These are phyloP conservation scores for Nesogale talazaci DNA, from an alignment of 2,113 vertebrate genomes.

Conservation along the genomic window DNA sequence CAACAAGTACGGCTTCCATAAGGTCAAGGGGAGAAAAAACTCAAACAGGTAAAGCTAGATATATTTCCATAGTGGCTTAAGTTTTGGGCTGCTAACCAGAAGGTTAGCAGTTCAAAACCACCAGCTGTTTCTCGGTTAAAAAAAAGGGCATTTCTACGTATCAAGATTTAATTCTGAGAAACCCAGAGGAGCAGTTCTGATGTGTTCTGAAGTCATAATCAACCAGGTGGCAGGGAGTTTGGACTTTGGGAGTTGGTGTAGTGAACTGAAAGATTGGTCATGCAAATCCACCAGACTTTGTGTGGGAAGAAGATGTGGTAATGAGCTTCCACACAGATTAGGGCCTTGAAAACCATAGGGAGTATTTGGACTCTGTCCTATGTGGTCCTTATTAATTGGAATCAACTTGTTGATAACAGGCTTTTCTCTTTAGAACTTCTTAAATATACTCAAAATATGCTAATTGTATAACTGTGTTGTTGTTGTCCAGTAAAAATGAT, in stretches of 20 bases:
- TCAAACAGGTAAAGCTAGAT: slow-evolving; percentile 21
- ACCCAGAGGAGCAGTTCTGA: too few species aligned
- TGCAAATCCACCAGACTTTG: neutral
- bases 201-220: too few species aligned
- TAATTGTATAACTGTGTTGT: neutral
- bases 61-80: neutral
- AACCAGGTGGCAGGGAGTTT: too few species aligned
- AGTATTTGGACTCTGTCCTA: neutral
- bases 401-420: neutral
- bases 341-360: neutral
- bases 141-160: too few species aligned
- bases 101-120: neutral
- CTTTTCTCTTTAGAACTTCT: neutral
- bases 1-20: neutral
- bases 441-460: neutral
- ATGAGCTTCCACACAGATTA: neutral
- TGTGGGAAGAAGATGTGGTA: neutral
- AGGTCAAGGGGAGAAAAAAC: neutral
- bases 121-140: too few species aligned
- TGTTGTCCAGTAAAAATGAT: neutral
- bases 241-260: too few species aligned
- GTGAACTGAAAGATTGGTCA: too few species aligned
- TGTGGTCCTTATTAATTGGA: neutral
- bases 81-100: too few species aligned
- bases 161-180: too few species aligned